These are phyloP conservation scores for Myotis yumanensis DNA, from an alignment of 2,113 vertebrate genomes.

Conservation along the genomic window DNA sequence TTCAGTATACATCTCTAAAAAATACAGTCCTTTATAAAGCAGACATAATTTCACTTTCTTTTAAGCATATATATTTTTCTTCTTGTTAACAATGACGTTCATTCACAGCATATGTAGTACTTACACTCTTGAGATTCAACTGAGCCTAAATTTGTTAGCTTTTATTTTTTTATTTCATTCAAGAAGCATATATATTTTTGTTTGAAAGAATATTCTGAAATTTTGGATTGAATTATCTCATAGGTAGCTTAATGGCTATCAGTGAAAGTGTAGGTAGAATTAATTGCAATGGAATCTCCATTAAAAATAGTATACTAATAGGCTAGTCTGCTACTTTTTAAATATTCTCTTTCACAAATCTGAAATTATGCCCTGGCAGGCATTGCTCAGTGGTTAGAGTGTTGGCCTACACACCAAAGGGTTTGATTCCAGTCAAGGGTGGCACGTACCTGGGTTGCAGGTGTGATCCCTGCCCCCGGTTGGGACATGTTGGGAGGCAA, in stretches of 20 bases:
- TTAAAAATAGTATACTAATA: neutral
- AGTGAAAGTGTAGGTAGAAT: neutral
- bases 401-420: too few relatives aligned
- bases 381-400: too few relatives aligned
- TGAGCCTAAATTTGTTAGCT: conserved; percentile 15
- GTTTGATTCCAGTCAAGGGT: too few relatives aligned
- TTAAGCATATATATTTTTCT: neutral
- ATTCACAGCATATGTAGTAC: neutral
- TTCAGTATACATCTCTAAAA: neutral
- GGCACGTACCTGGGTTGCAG: too few relatives aligned
- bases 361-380: neutral
- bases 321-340: neutral
- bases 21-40: neutral
- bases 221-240: neutral
- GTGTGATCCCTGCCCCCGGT: too few relatives aligned
- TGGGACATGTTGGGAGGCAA: too few relatives aligned
- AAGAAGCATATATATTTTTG: neutral
- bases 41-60: neutral
- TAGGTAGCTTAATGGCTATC: neutral
- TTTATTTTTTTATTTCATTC: conserved; percentile 24
- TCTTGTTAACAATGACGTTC: neutral
- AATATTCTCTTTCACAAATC: neutral
- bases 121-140: neutral
- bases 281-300: conserved; percentile 12
- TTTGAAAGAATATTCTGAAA: neutral